A percentile compares a stretch with the other conserved stretches of the same genome.
Evolutionary conservation across 2,888 invertebrate species (phyloP).

Genomic region (Pteria penguin): DNA sequence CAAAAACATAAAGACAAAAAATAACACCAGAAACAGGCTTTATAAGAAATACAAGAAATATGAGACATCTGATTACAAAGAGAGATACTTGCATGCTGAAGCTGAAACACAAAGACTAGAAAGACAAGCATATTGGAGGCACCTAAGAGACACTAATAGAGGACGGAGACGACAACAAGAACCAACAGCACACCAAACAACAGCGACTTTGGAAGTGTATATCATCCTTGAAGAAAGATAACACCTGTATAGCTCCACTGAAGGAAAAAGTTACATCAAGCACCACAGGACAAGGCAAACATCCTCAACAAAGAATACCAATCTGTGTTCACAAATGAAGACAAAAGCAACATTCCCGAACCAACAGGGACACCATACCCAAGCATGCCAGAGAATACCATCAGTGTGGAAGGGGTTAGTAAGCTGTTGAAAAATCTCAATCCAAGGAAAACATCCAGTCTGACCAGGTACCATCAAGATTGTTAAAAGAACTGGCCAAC

Average conservation of each 20-base stretch:
- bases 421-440: no score
- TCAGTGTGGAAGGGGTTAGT: no score
- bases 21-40: conserved; percentile 19
- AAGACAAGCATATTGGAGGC: not conserved
- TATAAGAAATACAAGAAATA: conserved; percentile 38
- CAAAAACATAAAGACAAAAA: conserved; percentile 21
- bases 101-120: not conserved
- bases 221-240: not conserved
- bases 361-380: no score
- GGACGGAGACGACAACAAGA: not conserved
- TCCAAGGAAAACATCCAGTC: not conserved
- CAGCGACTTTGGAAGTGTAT: not conserved
- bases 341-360: no score
- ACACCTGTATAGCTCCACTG: not conserved
- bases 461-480: not conserved
- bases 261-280: conserved; percentile 9
- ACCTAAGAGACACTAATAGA: not conserved
- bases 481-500: not conserved
- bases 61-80: not conserved
- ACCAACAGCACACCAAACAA: not conserved
- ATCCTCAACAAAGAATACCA: conserved; percentile 38
- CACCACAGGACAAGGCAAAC: conserved; percentile 27
- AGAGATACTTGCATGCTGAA: not conserved
- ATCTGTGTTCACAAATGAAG: conserved; percentile 15
- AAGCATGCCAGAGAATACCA: no score